phyloP scores from a whole-genome alignment of 2,113 vertebrate species.

The Silurus glanis region DNA sequence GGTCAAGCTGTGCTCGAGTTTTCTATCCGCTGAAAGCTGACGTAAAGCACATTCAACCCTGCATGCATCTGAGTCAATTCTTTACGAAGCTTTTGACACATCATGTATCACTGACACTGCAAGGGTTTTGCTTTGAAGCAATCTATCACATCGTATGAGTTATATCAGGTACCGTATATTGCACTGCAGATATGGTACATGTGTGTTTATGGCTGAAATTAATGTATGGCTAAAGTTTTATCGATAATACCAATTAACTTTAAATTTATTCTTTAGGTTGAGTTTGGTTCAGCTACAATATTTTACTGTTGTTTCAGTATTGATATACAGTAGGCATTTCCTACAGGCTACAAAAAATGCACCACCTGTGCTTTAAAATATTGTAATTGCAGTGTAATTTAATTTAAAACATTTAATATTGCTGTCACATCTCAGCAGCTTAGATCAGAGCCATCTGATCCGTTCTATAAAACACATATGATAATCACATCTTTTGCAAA shows the following conservation, averaged over 20 bases:
- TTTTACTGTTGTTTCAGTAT: not conserved
- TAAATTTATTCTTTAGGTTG: not conserved
- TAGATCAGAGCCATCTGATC: not conserved
- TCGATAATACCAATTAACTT: not conserved
- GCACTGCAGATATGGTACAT: not conserved
- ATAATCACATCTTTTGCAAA: constrained; percentile 22
- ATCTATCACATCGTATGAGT: not conserved
- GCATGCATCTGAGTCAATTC: constrained; percentile 4
- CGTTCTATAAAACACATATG: constrained; percentile 6
- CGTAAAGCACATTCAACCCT: not conserved
- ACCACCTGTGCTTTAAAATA: not conserved
- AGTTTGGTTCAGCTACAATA: not conserved
- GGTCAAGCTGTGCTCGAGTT: not conserved
- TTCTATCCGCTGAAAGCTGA: not conserved
- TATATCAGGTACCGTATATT: constrained; percentile 8
- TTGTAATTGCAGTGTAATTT: not conserved
- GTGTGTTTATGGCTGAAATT: not conserved
- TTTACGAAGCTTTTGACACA: constrained; percentile 30
- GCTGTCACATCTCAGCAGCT: not conserved
- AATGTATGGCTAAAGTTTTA: not conserved
- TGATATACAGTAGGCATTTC: not conserved
- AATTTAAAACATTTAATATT: too few relatives aligned
- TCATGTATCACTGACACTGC: constrained; percentile 15
- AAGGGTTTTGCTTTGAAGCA: constrained; percentile 6
- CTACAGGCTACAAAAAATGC: not conserved